Percentiles rank a stretch among this genome's conserved stretches.
phyloP scores from a whole-genome alignment of 53 echinoderm and acorn worm genomes.

The Henricia sp. region DNA sequence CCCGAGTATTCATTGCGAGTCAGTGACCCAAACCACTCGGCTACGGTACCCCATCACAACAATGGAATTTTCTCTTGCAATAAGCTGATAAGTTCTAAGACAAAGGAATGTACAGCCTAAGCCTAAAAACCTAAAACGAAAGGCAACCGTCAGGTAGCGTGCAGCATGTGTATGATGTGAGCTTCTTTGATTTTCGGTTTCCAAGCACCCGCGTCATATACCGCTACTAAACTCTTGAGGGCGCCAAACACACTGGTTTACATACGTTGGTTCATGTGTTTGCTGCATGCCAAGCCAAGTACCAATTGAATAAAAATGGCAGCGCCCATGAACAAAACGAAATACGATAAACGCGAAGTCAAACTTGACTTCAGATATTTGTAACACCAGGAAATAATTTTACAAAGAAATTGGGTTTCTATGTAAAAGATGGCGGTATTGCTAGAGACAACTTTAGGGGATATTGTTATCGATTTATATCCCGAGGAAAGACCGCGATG shows the following conservation, averaged over 20 bases:
- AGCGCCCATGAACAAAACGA: constrained; percentile 4
- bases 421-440: constrained; percentile 82
- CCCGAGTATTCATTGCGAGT: no score
- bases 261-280: constrained; percentile 2
- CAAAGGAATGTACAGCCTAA: no score
- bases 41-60: no score
- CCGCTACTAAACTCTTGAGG: constrained; percentile 14
- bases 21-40: no score
- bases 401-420: not conserved
- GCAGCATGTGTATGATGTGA: not conserved
- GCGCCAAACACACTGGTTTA: not conserved
- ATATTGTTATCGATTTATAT: constrained; percentile 93
- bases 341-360: not conserved
- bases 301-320: constrained; percentile 48
- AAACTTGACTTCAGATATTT: not conserved
- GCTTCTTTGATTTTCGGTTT: constrained; percentile 53
- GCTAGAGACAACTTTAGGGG: constrained; percentile 93
- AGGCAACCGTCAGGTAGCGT: no score
- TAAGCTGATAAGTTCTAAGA: no score
- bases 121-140: no score
- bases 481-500: constrained; percentile 97
- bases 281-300: not conserved
- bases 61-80: no score
- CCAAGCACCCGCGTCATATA: constrained; percentile 33
- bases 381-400: not conserved